Evolutionary conservation across 1,140 invertebrate genomes (phyloP).

Genomic region (Elysia chlorotica): DNA sequence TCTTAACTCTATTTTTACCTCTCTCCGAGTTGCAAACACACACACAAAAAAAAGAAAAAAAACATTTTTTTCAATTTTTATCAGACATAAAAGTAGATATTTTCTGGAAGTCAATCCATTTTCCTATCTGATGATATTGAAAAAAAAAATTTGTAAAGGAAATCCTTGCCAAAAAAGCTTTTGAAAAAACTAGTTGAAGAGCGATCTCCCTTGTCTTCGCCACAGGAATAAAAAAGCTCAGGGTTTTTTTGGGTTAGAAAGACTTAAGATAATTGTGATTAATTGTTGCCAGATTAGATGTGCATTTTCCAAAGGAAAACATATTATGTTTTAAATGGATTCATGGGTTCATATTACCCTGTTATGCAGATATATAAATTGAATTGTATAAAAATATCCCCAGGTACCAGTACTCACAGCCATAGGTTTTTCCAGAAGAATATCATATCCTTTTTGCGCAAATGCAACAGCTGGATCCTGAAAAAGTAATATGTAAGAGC

Average conservation of each 20-base stretch:
- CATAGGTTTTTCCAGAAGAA: slow-evolving; percentile 66
- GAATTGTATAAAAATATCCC: not conserved
- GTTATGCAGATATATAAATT: not conserved
- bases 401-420: slow-evolving; percentile 47
- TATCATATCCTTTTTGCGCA: slow-evolving; percentile 64
- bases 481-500: too few species aligned
- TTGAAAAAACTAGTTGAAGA: too few species aligned
- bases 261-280: not conserved
- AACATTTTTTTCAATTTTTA: too few species aligned
- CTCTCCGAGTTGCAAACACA: not conserved
- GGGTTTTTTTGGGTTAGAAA: too few species aligned
- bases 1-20: not conserved
- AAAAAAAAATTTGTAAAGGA: too few species aligned
- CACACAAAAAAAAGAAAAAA: not conserved
- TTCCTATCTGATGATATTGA: too few species aligned
- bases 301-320: not conserved
- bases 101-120: too few species aligned
- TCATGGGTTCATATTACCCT: not conserved
- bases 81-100: too few species aligned
- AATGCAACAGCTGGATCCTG: slow-evolving; percentile 63
- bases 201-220: too few species aligned
- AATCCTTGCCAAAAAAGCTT: too few species aligned
- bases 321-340: not conserved
- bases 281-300: not conserved
- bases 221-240: too few species aligned